Base-by-base conservation (phyloP, 2,113 vertebrate species). In the Elaphurus davidianus region DNA sequence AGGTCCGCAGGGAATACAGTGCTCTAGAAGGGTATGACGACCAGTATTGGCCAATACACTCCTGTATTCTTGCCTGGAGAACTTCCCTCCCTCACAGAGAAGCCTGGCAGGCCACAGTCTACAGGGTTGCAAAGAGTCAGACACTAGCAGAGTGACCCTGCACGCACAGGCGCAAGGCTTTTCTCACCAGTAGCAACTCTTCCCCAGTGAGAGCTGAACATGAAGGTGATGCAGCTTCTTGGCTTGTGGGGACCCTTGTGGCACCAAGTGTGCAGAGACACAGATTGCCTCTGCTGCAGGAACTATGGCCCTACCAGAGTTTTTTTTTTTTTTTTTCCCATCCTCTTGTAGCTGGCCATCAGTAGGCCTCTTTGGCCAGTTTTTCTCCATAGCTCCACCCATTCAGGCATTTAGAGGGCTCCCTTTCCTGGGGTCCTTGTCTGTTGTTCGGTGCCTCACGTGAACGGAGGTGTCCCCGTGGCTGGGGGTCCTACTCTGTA, bases 381-480 rank as follows among this genome's bases (percentile, higher is more conserved):
- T n/a, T 64, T 64, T 64, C 62, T 64, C 62, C 30, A 17, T n/a
- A 64, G 30, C 30, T 64, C 62, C 30, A 64, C 1, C 30, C 30
- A 17, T n/a, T 64, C 62, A 17, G 15, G 62, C 62, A 17, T 3
- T 64, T 64, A n/a, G 7, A 64, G 4, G 30, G 62, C 62, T n/a
- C 7, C 7, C 30, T 64, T n/a, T 64, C 7, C 30, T 64, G 30
- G 7, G 62, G 7, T 64, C 30, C 7, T n/a, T 64, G 30, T 62
- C 30, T 62, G 14, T 16, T 62, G 30, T 30, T 64, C 0, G 3
- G 30, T 64, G 30, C 30, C 30, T 33, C 15, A 64, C 0, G 1
- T 64, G 33, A 15, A n/a, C 7, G 17, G 30, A 64, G 30, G 62
- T 64, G 7, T 33, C 30, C 30, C 30, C 15, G 7, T 62, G 30